phyloP scores from a whole-genome alignment of 2,888 invertebrate genomes.

The Hyppa rectilinea region DNA sequence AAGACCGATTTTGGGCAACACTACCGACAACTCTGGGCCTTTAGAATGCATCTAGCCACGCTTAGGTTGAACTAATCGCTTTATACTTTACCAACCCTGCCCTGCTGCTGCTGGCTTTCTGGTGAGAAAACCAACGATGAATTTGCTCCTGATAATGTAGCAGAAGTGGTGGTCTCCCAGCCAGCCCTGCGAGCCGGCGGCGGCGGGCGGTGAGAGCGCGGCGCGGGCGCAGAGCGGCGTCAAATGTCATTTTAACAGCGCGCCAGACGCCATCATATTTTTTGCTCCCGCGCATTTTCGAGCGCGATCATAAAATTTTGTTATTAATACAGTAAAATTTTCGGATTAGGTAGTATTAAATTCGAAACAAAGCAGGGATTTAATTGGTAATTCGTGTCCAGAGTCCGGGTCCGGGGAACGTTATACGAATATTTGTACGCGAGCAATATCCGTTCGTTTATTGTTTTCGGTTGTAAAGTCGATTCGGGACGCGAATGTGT shows the following conservation, averaged over 20 bases:
- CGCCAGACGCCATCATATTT: constrained; percentile 76
- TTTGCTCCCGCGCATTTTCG: constrained; percentile 83
- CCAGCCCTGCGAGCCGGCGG: constrained; percentile 41
- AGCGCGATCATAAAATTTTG: constrained; percentile 84
- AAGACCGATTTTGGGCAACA: no score
- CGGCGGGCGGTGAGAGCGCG: constrained; percentile 50
- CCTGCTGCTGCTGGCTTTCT: not conserved
- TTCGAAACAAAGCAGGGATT: constrained; percentile 89
- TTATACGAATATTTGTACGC: constrained; percentile 64
- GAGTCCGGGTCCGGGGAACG: constrained; percentile 32
- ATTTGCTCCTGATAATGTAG: not conserved
- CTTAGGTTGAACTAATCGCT: not conserved
- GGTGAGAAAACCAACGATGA: not conserved
- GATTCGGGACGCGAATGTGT: constrained; percentile 62
- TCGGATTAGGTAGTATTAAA: constrained; percentile 89
- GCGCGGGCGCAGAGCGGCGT: constrained; percentile 67
- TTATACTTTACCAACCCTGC: not conserved
- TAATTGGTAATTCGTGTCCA: constrained; percentile 85
- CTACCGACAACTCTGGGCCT: not conserved
- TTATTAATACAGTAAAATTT: constrained; percentile 89
- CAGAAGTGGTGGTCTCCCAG: not conserved
- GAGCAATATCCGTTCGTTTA: constrained; percentile 73
- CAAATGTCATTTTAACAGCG: constrained; percentile 85
- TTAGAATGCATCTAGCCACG: not conserved
- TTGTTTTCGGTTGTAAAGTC: constrained; percentile 75